These are phyloP conservation scores for Masticophis lateralis DNA, from an alignment of 2,797 vertebrate genomes.

Conservation along the genomic window DNA sequence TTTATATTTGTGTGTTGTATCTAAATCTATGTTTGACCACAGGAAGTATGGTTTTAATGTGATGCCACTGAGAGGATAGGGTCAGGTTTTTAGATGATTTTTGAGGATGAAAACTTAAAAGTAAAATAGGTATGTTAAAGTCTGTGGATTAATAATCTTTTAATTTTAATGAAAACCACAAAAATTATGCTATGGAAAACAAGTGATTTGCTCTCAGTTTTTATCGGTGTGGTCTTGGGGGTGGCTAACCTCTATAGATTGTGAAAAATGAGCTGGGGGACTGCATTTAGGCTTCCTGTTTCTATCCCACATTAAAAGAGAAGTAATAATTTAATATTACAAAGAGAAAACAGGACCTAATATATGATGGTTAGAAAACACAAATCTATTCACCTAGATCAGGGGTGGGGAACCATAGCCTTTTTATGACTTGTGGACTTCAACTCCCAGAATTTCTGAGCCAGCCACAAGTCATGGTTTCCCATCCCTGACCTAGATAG, in stretches of 20 bases:
- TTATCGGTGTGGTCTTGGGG: not conserved
- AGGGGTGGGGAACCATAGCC: not conserved
- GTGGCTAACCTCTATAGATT: not conserved
- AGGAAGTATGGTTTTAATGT: not conserved
- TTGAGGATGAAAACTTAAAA: not conserved
- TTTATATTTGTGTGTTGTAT: not conserved
- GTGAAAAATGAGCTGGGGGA: not conserved
- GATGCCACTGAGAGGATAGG: not conserved
- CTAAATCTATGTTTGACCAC: not conserved
- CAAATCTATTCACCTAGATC: not conserved
- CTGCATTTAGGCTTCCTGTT: not conserved
- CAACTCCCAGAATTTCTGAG: too few relatives aligned
- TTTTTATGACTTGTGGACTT: too few relatives aligned
- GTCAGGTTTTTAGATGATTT: not conserved
- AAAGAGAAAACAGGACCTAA: not conserved
- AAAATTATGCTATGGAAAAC: not conserved
- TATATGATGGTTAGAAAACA: not conserved
- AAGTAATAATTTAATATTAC: not conserved
- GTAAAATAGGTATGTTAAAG: not conserved
- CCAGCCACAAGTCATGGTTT: not conserved
- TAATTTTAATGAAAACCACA: not conserved
- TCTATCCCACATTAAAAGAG: not conserved
- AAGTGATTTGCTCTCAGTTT: not conserved
- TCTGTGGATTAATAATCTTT: not conserved
- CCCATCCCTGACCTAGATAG: not conserved